Evolutionary conservation across 2,113 vertebrate species (phyloP).

Genomic region (Paralichthys olivaceus): DNA sequence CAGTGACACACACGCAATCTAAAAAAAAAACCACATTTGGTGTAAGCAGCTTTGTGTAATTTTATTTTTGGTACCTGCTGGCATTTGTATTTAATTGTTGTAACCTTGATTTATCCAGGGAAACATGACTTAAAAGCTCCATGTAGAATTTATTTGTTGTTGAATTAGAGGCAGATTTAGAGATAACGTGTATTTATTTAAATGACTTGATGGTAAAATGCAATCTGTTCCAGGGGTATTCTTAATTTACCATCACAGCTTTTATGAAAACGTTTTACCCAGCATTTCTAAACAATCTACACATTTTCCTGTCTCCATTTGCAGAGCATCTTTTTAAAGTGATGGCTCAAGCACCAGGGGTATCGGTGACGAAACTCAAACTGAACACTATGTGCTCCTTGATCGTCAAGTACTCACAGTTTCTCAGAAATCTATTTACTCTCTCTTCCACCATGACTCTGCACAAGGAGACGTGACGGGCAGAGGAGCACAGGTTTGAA

Average conservation of each 20-base stretch:
- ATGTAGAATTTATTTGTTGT: not conserved
- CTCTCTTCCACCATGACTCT: no score
- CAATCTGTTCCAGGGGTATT: not conserved
- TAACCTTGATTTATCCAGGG: conserved; percentile 16
- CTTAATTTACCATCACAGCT: not conserved
- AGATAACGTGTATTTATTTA: not conserved
- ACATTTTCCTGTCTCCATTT: no score
- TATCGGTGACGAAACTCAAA: not conserved
- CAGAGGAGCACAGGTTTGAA: conserved; percentile 4
- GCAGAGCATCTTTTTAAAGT: not conserved
- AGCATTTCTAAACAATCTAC: not conserved
- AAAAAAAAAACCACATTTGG: not conserved
- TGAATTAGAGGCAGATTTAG: not conserved
- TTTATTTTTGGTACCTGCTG: conserved; percentile 5
- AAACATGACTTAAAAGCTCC: not conserved
- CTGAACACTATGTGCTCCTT: not conserved
- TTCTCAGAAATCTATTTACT: not conserved
- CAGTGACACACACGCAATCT: not conserved
- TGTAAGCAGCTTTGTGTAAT: conserved; percentile 17
- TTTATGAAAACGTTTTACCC: not conserved
- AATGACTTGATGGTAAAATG: not conserved
- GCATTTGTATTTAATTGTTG: conserved; percentile 10
- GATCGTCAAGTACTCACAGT: not conserved
- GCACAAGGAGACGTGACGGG: not conserved
- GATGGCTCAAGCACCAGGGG: not conserved